These are phyloP conservation scores for Xiphophorus couchianus DNA, from an alignment of 2,113 vertebrate species.

Conservation along the genomic window DNA sequence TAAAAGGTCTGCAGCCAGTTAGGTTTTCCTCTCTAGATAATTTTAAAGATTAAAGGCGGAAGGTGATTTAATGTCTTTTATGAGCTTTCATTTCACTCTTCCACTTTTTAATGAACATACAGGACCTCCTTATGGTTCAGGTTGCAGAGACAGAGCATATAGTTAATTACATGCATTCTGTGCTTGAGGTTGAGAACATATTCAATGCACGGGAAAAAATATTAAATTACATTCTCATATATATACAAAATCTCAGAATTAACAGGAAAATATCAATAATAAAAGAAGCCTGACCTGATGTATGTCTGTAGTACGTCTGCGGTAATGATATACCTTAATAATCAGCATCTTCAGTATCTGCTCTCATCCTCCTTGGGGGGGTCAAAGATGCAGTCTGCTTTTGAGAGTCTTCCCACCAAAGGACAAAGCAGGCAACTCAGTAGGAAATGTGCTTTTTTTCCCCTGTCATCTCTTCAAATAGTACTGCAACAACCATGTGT, in stretches of 20 bases:
- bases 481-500: not conserved
- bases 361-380: not conserved
- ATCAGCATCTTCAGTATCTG: not conserved
- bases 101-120: slow-evolving; percentile 29
- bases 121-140: slow-evolving; percentile 20
- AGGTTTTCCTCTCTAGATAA: slow-evolving; percentile 57
- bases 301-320: not conserved
- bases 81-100: slow-evolving; percentile 52
- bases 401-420: not conserved
- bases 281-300: not conserved
- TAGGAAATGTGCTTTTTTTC: not conserved
- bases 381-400: not conserved
- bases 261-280: not conserved
- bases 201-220: not conserved
- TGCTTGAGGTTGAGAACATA: not conserved
- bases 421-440: not conserved
- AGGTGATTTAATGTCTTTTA: slow-evolving; percentile 62
- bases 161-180: not conserved
- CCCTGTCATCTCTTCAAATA: not conserved
- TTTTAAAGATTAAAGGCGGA: slow-evolving; percentile 67
- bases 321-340: not conserved
- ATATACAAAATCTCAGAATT: not conserved
- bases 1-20: slow-evolving; percentile 68
- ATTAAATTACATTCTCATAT: not conserved
- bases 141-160: not conserved